Conservation (phyloP, 2,113 vertebrate species). For the Psittacus erithacus region DNA sequence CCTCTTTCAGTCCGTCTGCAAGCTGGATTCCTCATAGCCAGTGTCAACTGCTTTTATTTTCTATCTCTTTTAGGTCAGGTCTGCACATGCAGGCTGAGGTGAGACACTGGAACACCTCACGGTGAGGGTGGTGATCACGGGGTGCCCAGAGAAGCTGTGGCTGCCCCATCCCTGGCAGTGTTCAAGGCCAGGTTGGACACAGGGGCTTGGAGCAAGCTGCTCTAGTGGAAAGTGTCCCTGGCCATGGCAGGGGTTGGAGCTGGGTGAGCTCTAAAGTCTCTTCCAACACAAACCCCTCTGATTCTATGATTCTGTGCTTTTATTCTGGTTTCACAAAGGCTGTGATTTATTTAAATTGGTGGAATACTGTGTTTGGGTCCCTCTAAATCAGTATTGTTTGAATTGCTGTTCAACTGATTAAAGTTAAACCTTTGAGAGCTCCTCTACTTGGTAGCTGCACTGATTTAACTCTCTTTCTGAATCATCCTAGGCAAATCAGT, state of each 20-base stretch:
- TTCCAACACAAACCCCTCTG: neutral
- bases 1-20: neutral
- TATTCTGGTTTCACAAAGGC: neutral
- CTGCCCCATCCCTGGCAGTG: neutral
- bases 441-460: accelerated
- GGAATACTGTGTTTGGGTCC: neutral
- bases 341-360: neutral
- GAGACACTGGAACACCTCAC: neutral
- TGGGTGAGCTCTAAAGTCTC: neutral
- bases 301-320: neutral
- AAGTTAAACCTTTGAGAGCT: neutral
- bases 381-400: neutral
- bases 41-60: neutral
- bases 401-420: neutral
- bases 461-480: neutral
- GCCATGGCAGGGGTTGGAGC: neutral
- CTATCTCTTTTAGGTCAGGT: neutral
- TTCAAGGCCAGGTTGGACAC: neutral
- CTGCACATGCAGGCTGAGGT: accelerated
- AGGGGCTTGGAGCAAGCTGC: neutral
- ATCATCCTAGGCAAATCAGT: neutral
- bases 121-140: neutral
- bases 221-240: neutral
- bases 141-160: neutral
- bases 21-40: neutral